Percentiles rank a stretch among this genome's conserved stretches.
Evolutionary conservation across 2,113 vertebrate species (phyloP).

Genomic region (Cynopterus brachyotis): DNA sequence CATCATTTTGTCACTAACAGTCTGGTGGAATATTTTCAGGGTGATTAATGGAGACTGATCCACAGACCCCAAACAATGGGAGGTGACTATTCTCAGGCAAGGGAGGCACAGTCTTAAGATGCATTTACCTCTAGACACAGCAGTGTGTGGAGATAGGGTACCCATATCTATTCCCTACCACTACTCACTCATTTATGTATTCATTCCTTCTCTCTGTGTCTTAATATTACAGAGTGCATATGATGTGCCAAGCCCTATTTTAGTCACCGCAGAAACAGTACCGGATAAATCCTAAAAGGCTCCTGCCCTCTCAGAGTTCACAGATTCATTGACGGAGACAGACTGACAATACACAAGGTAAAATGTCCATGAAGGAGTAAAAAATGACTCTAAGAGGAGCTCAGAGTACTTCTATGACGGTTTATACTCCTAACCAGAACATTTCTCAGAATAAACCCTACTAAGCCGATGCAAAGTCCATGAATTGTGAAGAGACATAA

Average conservation of each 20-base stretch:
- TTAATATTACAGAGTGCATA: accelerated
- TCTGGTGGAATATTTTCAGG: not conserved
- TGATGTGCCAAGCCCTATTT: not conserved
- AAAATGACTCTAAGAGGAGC: not conserved
- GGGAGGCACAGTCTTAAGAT: not conserved
- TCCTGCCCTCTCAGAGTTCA: not conserved
- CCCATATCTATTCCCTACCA: not conserved
- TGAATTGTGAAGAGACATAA: not conserved
- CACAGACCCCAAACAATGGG: not conserved
- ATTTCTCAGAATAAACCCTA: not conserved
- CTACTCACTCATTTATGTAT: not conserved
- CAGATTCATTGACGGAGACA: not conserved
- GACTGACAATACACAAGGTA: not conserved
- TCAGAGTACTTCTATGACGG: not conserved
- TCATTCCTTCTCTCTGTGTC: not conserved
- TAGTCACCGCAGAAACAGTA: not conserved
- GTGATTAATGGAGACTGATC: not conserved
- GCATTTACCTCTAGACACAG: not conserved
- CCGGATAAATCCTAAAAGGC: not conserved
- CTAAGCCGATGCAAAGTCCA: not conserved
- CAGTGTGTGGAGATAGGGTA: too few relatives aligned
- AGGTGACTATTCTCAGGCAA: not conserved
- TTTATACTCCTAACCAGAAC: not conserved
- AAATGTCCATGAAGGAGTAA: not conserved
- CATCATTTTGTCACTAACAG: not conserved